These are phyloP conservation scores for Tribolium freemani DNA, from an alignment of 2,888 invertebrate genomes.

Conservation along the genomic window DNA sequence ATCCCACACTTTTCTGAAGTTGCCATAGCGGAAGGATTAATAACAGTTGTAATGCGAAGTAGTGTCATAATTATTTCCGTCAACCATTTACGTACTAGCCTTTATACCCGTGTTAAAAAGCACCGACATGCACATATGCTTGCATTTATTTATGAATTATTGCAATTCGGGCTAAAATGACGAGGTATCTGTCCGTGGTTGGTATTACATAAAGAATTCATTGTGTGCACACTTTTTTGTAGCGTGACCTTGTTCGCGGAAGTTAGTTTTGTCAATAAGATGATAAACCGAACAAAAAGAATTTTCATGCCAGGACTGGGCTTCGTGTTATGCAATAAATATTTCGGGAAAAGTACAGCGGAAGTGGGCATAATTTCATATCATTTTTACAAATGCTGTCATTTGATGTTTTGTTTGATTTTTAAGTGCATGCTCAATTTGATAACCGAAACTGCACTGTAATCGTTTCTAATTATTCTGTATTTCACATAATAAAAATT, in stretches of 20 bases:
- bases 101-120: not conserved
- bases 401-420: not conserved
- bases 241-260: conserved; percentile 47
- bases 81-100: not conserved
- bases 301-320: not conserved
- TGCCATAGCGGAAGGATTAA: conserved; percentile 8
- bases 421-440: not conserved
- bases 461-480: too few relatives aligned
- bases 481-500: too few relatives aligned
- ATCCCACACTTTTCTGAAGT: not conserved
- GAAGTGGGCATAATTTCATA: not conserved
- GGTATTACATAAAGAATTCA: conserved; percentile 45
- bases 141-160: conserved; percentile 20
- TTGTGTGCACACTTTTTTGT: conserved; percentile 44
- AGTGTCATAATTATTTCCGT: conserved; percentile 1
- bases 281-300: not conserved
- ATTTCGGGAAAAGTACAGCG: not conserved
- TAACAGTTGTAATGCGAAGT: not conserved
- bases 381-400: not conserved
- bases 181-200: conserved; percentile 5
- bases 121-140: not conserved
- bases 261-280: conserved; percentile 46
- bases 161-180: conserved; percentile 17
- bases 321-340: not conserved
- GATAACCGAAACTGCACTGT: too few relatives aligned